Evolutionary conservation across 1,140 invertebrate genomes (phyloP), one percentile per base, ranked within the genome.

Genomic region (Philopotamus ludificatus): DNA sequence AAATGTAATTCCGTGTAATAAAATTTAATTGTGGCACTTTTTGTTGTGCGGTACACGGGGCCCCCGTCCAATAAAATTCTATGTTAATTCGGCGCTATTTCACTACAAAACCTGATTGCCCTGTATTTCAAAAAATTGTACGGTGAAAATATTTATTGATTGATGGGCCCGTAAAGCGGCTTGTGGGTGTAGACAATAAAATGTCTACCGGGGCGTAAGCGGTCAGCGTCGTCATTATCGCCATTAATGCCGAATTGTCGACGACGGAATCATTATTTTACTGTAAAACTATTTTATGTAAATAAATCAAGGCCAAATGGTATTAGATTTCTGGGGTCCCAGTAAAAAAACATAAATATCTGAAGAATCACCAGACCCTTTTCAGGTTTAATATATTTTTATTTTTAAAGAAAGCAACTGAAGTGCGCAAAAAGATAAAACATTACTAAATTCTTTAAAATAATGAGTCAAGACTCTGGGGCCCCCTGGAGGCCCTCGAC

Each of bases 11-110:
- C 57, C 42, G 57, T 60, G 41, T 60, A 60, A 60, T 60, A 60
- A 60, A 60, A 60, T 60, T 60, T 60, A 60, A 60, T 60, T 60
- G 57, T 60, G 57, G 57, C 57, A 60, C 57, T 60, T 60, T 60
- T 60, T 60, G 57, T 60, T 22, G 23, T 45, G 44, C 28, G 4
- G 20, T 60, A 60, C 57, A 60, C 39, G 57, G 34, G n/a, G 42
- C 34, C 34, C 16, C 54, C 28, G 23, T 22, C 41, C 44, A 60
- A 60, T 60, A 60, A 60, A 60, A 60, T 60, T 60, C 39, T 60
- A 60, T 60, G 57, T 60, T 60, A 60, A 60, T 60, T 60, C 39
- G 41, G 57, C 41, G 57, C 39, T 60, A 60, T 60, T 60, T 60
- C 44, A 26, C 4, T 60, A 60, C 42, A 60, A 60, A 60, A 60